Evolutionary conservation across 2,113 vertebrate genomes (phyloP).

Genomic region (Xerus inauris): DNA sequence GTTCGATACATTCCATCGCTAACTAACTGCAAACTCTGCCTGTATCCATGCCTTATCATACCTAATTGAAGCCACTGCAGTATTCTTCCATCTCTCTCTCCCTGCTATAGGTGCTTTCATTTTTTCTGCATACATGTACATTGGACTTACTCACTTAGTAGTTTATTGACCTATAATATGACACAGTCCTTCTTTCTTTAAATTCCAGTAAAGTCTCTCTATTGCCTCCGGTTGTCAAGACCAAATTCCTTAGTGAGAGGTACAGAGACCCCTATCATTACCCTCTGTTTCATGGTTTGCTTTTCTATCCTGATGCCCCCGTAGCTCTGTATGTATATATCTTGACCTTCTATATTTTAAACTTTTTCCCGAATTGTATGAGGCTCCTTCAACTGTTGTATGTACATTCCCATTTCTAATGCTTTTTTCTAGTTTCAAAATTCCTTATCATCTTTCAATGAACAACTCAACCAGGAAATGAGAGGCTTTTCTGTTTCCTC

Average conservation of each 20-base stretch:
- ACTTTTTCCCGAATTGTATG: background rate
- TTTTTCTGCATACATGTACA: background rate
- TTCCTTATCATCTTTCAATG: background rate
- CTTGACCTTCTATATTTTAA: background rate
- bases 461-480: background rate
- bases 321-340: background rate
- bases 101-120: background rate
- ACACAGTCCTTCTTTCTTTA: rapidly evolving
- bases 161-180: background rate
- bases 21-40: background rate
- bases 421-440: background rate
- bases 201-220: background rate
- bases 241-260: background rate
- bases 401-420: background rate
- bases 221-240: background rate
- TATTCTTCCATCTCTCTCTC: background rate
- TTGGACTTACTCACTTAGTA: background rate
- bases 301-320: background rate
- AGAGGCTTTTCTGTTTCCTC: background rate
- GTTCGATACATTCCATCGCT: background rate
- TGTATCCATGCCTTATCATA: background rate
- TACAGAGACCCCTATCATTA: background rate
- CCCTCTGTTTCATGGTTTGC: background rate
- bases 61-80: background rate
- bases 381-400: rapidly evolving